phyloP scores from a whole-genome alignment of 2,888 invertebrate species.

The Synergus laeviventris region DNA sequence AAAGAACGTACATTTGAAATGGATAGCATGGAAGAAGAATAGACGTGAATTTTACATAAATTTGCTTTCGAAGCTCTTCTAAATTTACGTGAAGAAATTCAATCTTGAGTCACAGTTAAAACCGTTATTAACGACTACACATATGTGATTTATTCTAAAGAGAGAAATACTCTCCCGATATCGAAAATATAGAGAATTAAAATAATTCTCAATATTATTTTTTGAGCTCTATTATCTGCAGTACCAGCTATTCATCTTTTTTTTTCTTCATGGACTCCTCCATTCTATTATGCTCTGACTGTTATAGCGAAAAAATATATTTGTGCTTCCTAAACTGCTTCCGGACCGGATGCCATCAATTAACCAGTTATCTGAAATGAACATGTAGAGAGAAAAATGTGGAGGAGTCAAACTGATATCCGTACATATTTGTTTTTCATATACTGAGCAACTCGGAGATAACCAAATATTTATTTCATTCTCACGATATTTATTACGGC shows the following conservation, averaged over 20 bases:
- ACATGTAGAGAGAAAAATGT: neutral
- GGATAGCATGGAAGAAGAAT: slow-evolving; percentile 6
- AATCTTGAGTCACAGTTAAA: neutral
- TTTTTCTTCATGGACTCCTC: neutral
- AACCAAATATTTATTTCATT: slow-evolving; percentile 22
- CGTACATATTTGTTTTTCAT: slow-evolving; percentile 1
- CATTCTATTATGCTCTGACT: neutral
- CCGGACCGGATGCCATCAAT: slow-evolving; percentile 19
- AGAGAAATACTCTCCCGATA: neutral
- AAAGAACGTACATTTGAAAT: slow-evolving; percentile 13
- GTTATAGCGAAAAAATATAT: neutral
- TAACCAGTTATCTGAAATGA: slow-evolving; percentile 33
- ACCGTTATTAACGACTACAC: neutral
- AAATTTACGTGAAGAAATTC: neutral
- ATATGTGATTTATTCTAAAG: too few relatives aligned
- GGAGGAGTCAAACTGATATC: neutral
- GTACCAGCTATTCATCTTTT: neutral
- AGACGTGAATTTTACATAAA: slow-evolving; percentile 27
- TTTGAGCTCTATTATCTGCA: too few relatives aligned
- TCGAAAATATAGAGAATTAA: too few relatives aligned
- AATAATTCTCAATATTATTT: too few relatives aligned
- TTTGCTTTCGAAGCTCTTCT: slow-evolving; percentile 16
- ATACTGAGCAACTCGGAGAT: neutral
- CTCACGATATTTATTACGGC: neutral
- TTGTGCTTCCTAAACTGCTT: neutral